Evolutionary conservation across 2,797 vertebrate species (phyloP), one percentile per base, ranked within the genome.

Genomic region (Erpetoichthys calabaricus): DNA sequence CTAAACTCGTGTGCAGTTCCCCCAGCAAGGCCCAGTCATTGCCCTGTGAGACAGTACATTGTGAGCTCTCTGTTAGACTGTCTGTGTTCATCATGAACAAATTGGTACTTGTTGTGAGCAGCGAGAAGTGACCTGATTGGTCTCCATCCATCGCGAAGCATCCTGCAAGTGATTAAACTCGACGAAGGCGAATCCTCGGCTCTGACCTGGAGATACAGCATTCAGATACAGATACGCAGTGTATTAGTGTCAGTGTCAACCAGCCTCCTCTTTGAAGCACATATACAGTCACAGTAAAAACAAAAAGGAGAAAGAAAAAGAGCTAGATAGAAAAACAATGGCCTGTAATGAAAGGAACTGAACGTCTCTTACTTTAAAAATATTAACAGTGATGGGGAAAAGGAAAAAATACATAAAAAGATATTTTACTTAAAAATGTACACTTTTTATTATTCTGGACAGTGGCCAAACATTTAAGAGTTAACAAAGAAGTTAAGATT

Each of bases 91-190:
- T 70, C 70, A 67, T 71, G 72, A 71, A 71, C 68, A 75, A 71
- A 75, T 70, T 69, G 71, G 69, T 73, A 73, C 72, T 71, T 74
- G 71, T 83, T 80, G 83, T 77, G 80, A 86, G 88, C 86, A 85
- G 75, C 78, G 82, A 83, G 87, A 86, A 90, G 90, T 89, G 89
- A 91, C 90, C 91, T 91, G 90, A 86, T 91, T 91, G 89, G 87
- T 90, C 89, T 91, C 90, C 91, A 92, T 91, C 91, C 90, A 92
- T 82, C 87, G 80, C 80, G 85, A 86, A 84, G 90, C 91, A 83
- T 92, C 91, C 90, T 93, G 90, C 85, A 93, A 89, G 86, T 89
- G 81, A 91, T 89, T 90, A 90, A 94, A 92, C 88, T 92, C 89
- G 86, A 92, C 88, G 88, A 92, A 91, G 91, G 89, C 90, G 89